Evolutionary conservation across 2,888 invertebrate species (phyloP).

Genomic region (Parnassius orleans): DNA sequence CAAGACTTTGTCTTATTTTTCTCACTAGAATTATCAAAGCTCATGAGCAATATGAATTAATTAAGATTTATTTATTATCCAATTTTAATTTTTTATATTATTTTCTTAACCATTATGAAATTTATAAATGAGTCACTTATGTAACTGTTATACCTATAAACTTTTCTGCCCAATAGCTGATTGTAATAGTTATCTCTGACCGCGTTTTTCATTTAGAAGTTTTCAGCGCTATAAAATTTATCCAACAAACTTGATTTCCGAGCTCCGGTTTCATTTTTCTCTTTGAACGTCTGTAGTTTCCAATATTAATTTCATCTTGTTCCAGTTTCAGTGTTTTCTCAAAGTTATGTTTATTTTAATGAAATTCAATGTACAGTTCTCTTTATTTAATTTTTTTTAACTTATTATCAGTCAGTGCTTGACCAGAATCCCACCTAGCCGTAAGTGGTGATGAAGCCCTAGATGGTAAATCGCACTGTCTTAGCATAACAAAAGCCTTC

Average conservation of each 20-base stretch:
- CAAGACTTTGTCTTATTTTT: too few species aligned
- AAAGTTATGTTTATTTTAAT: slow-evolving; percentile 4
- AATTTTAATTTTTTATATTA: too few species aligned
- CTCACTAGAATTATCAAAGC: too few species aligned
- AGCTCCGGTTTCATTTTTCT: slow-evolving; percentile 15
- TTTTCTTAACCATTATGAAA: too few species aligned
- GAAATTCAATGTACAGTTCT: not conserved
- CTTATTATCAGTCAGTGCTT: too few species aligned
- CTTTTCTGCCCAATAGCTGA: not conserved
- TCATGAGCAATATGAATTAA: too few species aligned
- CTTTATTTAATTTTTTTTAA: too few species aligned
- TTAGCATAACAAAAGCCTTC: too few species aligned
- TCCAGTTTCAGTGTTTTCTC: not conserved
- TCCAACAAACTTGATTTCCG: slow-evolving; percentile 20
- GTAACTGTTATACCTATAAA: slow-evolving; percentile 8
- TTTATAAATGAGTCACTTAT: not conserved
- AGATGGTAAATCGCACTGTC: too few species aligned
- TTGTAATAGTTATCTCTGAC: slow-evolving; percentile 13
- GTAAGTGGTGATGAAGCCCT: too few species aligned
- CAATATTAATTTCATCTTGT: slow-evolving; percentile 12
- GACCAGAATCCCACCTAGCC: too few species aligned
- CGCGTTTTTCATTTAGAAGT: slow-evolving; percentile 23
- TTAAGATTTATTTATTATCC: too few species aligned
- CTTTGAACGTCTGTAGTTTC: slow-evolving; percentile 11
- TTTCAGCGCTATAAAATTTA: slow-evolving; percentile 19